Evolutionary conservation across 2,113 vertebrate genomes (phyloP).

Genomic region (Saccopteryx bilineata): DNA sequence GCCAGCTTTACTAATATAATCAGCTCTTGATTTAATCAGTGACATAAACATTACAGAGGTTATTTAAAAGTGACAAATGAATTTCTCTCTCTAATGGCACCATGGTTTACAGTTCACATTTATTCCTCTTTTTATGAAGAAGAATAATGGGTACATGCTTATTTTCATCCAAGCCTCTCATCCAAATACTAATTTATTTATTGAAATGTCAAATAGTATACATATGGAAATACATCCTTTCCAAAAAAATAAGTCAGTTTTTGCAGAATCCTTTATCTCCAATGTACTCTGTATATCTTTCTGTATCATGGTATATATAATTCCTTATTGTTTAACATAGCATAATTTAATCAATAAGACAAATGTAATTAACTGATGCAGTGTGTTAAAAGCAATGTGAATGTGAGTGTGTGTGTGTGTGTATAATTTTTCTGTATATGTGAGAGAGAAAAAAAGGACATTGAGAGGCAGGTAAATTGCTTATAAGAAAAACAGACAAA

Average conservation of each 20-base stretch:
- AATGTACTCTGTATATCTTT: background rate
- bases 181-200: background rate
- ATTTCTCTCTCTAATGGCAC: background rate
- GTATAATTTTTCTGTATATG: background rate
- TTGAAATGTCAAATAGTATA: background rate
- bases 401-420: background rate
- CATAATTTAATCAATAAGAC: background rate
- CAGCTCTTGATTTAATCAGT: too few relatives aligned
- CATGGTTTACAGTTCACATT: background rate
- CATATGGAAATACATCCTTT: background rate
- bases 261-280: background rate
- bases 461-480: background rate
- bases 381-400: background rate
- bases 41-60: background rate
- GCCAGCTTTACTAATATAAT: too few relatives aligned
- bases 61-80: background rate
- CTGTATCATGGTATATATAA: background rate
- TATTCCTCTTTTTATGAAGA: background rate
- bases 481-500: background rate
- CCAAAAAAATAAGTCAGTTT: background rate
- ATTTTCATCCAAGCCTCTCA: background rate
- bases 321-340: background rate
- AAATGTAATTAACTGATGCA: background rate
- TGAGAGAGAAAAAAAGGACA: background rate
- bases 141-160: background rate